phyloP scores from a whole-genome alignment of 2,797 vertebrate genomes.

The Anabas testudineus region DNA sequence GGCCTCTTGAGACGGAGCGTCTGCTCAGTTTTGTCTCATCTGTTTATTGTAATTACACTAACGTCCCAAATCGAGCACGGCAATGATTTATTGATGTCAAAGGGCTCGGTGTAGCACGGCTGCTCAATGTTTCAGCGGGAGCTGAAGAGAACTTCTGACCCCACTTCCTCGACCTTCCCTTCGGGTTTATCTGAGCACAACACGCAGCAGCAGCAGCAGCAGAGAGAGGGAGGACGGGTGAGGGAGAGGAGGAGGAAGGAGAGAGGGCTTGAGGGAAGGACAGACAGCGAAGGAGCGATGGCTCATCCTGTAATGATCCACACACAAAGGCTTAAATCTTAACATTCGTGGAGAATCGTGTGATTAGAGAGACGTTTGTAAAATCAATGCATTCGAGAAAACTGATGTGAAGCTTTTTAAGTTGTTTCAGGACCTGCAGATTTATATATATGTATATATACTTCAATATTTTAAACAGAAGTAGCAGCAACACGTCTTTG shows the following conservation, averaged over 20 bases:
- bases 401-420: no score
- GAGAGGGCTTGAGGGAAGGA: background rate
- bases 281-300: conserved; percentile 1
- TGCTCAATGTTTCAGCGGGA: background rate
- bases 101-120: background rate
- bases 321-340: conserved; percentile 2
- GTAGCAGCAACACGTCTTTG: no score
- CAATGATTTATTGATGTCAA: conserved; percentile 29
- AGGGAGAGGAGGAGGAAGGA: background rate
- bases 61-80: conserved; percentile 22
- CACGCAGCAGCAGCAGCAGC: background rate
- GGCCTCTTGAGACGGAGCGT: background rate
- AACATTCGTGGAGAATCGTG: conserved; percentile 23
- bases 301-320: conserved; percentile 8
- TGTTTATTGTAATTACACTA: conserved; percentile 31
- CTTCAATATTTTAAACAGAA: no score
- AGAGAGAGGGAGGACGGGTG: background rate
- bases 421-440: background rate
- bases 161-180: background rate
- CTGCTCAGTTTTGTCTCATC: conserved; percentile 14
- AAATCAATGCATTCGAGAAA: no score
- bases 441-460: background rate
- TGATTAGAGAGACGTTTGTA: conserved; percentile 22
- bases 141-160: conserved; percentile 17
- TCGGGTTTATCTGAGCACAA: background rate